Base-by-base conservation (phyloP, 1,140 invertebrate species). In the Saccostrea glomerata region DNA sequence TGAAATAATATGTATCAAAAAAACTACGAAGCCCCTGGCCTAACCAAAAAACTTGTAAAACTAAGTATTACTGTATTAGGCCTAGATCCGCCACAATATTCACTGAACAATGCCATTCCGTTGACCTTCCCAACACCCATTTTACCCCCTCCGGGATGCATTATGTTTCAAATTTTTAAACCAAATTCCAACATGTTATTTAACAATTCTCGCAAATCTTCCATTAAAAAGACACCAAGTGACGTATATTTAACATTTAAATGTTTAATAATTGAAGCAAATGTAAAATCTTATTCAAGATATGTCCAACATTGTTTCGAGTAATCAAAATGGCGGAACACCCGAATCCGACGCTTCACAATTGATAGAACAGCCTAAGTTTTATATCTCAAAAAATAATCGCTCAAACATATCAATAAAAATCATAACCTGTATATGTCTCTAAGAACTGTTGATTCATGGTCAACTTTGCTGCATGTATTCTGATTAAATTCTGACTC, bases 121-220 rank as follows among this genome's bases (percentile, higher is more conserved):
- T 40, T 87, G 70, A 77, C 70, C 70, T 77, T 77, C 70, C 70
- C 25, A 77, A 77, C 70, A 77, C 70, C 70, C 70, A 77, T 30
- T 30, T 77, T 77, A 77, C 70, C 7, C 70, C 70, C 70, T 77
- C 70, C 70, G 70, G 70, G 70, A 77, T 30, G 70, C 70, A 77
- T 77, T 30, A 11, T 77, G 15, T 30, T 77, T 77, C 25, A 36
- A 30, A 36, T 36, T 30, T 77, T 77, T 15, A 13, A 5, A 30
- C 9, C 23, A 77, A 77, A 77, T 36, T 13, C 11, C 25, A 15
- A 36, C 11, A 30, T 30, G 9, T 15, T 30, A 36, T 77, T 77
- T 36, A 25, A 77, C 1, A 4, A 77, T 30, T 12, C 30, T 77
- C 25, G 13, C 5, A 20, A 63, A 63, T 63, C 7, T 2, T 63